These are phyloP conservation scores for Drosophila percnosoma DNA, from an alignment of 2,888 invertebrate genomes.

Conservation along the genomic window DNA sequence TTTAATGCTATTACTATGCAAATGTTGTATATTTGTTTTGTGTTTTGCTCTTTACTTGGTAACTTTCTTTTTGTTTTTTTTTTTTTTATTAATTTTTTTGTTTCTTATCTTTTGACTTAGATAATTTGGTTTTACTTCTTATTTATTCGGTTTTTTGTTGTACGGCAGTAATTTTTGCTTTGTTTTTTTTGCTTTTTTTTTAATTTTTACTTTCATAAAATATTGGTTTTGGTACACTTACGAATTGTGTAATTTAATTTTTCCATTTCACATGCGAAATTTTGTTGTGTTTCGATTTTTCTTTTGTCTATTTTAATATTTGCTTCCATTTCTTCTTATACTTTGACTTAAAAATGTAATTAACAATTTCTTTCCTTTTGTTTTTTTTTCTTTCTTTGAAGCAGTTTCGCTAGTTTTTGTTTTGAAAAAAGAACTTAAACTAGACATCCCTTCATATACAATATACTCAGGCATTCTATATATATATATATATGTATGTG, in stretches of 20 bases:
- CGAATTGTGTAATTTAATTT: constrained; percentile 30
- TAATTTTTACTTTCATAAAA: constrained; percentile 59
- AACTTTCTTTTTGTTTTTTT: constrained; percentile 41
- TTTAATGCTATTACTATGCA: constrained; percentile 57
- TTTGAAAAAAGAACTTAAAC: constrained; percentile 73
- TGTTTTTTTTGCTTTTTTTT: constrained; percentile 39
- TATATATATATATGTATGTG: constrained; percentile 24
- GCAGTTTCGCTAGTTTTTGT: constrained; percentile 62
- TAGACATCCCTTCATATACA: constrained; percentile 46
- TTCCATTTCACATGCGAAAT: constrained; percentile 49
- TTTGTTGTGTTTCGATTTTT: constrained; percentile 23
- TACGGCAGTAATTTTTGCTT: constrained; percentile 79
- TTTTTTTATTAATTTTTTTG: constrained; percentile 23
- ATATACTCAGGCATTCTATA: constrained; percentile 32
- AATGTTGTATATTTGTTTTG: constrained; percentile 50
- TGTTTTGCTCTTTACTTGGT: constrained; percentile 40
- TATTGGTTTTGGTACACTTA: constrained; percentile 36
- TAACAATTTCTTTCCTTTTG: constrained; percentile 76
- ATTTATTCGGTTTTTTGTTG: constrained; percentile 62
- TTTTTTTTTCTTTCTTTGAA: constrained; percentile 57
- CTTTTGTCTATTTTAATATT: constrained; percentile 9
- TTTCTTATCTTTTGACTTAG: constrained; percentile 60
- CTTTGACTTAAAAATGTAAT: constrained; percentile 82
- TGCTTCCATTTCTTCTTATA: constrained; percentile 49
- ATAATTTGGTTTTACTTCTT: constrained; percentile 44